Evolutionary conservation across 2,888 invertebrate species (phyloP).

Genomic region (Pachymerium ferrugineum): DNA sequence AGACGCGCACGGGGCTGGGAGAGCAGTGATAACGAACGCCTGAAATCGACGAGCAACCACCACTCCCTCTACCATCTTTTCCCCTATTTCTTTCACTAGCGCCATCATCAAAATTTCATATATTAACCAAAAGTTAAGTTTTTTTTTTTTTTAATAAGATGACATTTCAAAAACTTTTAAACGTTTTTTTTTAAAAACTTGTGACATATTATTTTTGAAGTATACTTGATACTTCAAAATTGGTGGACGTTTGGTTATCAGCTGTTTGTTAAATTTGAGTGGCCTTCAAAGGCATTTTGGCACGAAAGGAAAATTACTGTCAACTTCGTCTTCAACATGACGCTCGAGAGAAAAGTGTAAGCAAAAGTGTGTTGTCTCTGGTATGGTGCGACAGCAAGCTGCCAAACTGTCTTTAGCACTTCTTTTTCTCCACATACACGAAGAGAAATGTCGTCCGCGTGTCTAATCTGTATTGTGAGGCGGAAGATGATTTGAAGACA

Average conservation of each 20-base stretch:
- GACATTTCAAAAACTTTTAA: not conserved
- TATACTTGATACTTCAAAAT: no score
- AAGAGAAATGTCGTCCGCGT: slow-evolving; percentile 5
- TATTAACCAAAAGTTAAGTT: slow-evolving; percentile 21
- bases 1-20: slow-evolving; percentile 17
- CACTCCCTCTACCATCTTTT: slow-evolving; percentile 11
- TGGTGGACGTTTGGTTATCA: slow-evolving; percentile 19
- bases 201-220: no score
- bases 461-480: slow-evolving; percentile 27
- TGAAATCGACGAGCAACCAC: slow-evolving; percentile 15
- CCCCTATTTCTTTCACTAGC: slow-evolving; percentile 16
- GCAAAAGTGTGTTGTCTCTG: slow-evolving; percentile 25
- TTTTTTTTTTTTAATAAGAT: slow-evolving; percentile 6
- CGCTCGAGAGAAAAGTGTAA: slow-evolving; percentile 14
- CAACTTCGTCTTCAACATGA: slow-evolving; percentile 1
- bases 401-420: slow-evolving; percentile 27
- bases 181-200: no score
- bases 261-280: slow-evolving; percentile 19
- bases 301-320: slow-evolving; percentile 25
- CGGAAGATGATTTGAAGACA: slow-evolving; percentile 18
- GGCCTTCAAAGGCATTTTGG: slow-evolving; percentile 16
- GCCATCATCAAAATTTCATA: slow-evolving; percentile 16
- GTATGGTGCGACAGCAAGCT: slow-evolving; percentile 1
- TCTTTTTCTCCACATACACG: slow-evolving; percentile 11
- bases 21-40: slow-evolving; percentile 28